These are phyloP conservation scores for Mya arenaria DNA, from an alignment of 1,140 invertebrate species.

Conservation along the genomic window DNA sequence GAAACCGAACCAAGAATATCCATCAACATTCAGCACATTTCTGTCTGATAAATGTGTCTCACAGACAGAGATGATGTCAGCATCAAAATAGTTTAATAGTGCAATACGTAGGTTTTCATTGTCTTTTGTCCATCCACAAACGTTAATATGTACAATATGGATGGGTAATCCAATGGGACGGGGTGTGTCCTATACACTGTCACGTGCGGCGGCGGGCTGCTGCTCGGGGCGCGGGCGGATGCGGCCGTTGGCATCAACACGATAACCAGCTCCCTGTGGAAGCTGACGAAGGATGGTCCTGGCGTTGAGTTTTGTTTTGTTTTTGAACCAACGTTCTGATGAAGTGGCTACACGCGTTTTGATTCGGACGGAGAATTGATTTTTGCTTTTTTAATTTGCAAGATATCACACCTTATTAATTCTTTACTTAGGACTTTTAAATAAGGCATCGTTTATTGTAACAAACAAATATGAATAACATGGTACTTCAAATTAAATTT, in stretches of 20 bases:
- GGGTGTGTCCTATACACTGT: constrained; percentile 14
- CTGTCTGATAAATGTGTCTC: constrained; percentile 28
- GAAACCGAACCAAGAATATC: constrained; percentile 51
- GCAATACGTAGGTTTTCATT: constrained; percentile 21
- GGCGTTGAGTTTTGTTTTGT: no score
- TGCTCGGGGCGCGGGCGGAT: constrained; percentile 13
- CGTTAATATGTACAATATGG: constrained; percentile 36
- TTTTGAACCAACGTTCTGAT: no score
- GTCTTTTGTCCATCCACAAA: constrained; percentile 36
- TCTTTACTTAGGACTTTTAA: no score
- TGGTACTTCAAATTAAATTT: no score
- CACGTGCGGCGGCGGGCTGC: background rate
- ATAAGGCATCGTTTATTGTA: no score
- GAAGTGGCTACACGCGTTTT: no score
- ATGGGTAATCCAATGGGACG: constrained; percentile 8
- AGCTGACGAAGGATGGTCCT: no score
- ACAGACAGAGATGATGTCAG: constrained; percentile 28
- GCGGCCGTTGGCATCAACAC: constrained; percentile 15
- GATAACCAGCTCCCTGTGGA: no score
- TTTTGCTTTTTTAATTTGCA: no score
- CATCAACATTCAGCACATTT: constrained; percentile 23
- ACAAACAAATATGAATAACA: no score
- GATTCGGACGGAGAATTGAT: no score
- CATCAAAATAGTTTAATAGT: constrained; percentile 8
- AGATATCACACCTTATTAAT: no score